phyloP scores from a whole-genome alignment of 2,888 invertebrate species.

The Orgyia antiqua region DNA sequence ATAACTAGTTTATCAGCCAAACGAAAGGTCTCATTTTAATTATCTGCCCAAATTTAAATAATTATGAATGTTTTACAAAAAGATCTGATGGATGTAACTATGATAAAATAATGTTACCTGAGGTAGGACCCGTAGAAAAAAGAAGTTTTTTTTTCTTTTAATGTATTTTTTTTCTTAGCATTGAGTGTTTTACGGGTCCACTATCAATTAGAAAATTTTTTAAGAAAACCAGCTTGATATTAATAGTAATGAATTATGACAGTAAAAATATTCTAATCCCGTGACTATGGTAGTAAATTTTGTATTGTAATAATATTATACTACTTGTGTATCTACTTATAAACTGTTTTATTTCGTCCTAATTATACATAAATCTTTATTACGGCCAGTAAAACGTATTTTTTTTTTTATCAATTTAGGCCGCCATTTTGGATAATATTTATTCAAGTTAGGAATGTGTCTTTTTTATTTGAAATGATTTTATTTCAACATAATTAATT shows the following conservation, averaged over 20 bases:
- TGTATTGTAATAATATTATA: background rate
- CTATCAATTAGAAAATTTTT: conserved; percentile 3
- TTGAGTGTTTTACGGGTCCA: conserved; percentile 5
- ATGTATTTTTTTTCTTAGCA: no score
- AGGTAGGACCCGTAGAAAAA: background rate
- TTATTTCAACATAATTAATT: no score
- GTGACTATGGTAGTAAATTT: background rate
- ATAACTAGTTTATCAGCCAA: no score
- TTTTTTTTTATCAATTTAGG: no score
- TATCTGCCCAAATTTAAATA: conserved; percentile 17
- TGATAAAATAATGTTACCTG: no score
- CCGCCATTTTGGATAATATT: no score
- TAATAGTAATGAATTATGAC: conserved; percentile 1
- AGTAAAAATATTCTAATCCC: no score
- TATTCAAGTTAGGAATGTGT: no score
- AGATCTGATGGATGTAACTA: conserved; percentile 2
- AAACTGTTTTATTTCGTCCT: background rate
- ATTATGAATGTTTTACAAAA: conserved; percentile 17
- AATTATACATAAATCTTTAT: background rate
- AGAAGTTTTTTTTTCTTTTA: background rate
- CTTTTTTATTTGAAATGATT: no score
- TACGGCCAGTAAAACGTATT: no score
- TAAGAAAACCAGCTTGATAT: conserved; percentile 15
- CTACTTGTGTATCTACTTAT: no score
- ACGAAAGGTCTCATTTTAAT: no score